These are phyloP conservation scores for Protobothrops flavoviridis DNA, from an alignment of 2,113 vertebrate genomes.

Conservation along the genomic window DNA sequence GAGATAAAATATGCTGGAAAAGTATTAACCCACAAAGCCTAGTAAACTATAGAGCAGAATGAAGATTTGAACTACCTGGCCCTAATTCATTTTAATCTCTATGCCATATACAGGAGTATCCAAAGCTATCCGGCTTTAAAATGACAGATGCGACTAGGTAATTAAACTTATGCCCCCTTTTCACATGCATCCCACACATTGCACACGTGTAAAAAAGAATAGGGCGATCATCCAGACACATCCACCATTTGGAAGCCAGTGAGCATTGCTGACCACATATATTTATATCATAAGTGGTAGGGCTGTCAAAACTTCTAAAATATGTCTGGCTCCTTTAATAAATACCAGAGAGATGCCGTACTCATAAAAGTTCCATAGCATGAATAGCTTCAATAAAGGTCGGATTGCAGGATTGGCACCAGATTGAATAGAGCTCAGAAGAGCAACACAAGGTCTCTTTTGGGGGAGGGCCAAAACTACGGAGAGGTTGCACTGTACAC, in stretches of 20 bases:
- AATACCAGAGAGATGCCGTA: not conserved
- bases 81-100: not conserved
- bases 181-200: not conserved
- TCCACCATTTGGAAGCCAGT: not conserved
- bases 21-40: not conserved
- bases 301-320: not conserved
- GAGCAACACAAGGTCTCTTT: not conserved
- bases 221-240: not conserved
- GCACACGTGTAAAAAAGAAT: not conserved
- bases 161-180: not conserved
- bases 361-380: not conserved
- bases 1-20: not conserved
- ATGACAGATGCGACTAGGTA: not conserved
- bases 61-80: not conserved
- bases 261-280: not conserved
- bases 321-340: not conserved
- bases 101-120: not conserved
- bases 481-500: not conserved
- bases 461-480: not conserved
- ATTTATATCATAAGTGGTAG: not conserved
- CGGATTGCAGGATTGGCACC: not conserved
- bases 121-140: not conserved
- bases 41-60: not conserved
- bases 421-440: not conserved
- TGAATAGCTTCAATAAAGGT: not conserved